Conservation (phyloP, 2,888 invertebrate genomes). For the Eristalis intricaria region DNA sequence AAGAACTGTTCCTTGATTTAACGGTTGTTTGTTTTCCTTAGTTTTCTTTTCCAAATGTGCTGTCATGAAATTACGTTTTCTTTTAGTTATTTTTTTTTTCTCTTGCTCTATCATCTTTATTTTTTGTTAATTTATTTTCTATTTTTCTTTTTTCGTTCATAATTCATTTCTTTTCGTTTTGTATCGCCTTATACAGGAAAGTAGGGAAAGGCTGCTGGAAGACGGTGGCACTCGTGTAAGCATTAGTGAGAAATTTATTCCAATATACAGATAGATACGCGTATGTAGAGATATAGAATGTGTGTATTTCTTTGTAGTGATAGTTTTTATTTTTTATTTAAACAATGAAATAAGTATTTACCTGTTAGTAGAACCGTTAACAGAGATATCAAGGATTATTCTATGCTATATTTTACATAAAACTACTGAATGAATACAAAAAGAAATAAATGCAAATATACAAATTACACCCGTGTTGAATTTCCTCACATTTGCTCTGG, state of each 20-base stretch:
- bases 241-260: slow-evolving; percentile 35
- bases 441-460: slow-evolving; percentile 47
- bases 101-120: slow-evolving; percentile 34
- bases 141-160: background rate
- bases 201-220: slow-evolving; percentile 7
- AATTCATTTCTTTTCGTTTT: background rate
- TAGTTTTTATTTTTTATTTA: slow-evolving; percentile 49
- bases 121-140: background rate
- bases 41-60: slow-evolving; percentile 5
- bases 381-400: slow-evolving; percentile 42
- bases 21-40: background rate
- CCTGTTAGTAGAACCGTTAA: slow-evolving; percentile 38
- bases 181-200: slow-evolving; percentile 8
- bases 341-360: slow-evolving; percentile 45
- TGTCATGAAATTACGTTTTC: slow-evolving; percentile 35
- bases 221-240: slow-evolving; percentile 14
- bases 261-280: slow-evolving; percentile 60
- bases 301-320: slow-evolving; percentile 46
- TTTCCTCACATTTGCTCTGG: background rate
- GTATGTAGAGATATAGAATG: slow-evolving; percentile 26
- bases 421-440: slow-evolving; percentile 48
- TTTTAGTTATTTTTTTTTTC: slow-evolving; percentile 12
- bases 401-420: slow-evolving; percentile 62
- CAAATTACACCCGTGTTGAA: background rate
- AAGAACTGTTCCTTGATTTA: background rate